Evolutionary conservation across 2,888 invertebrate genomes (phyloP).

Genomic region (Stenoptilia bipunctidactyla): DNA sequence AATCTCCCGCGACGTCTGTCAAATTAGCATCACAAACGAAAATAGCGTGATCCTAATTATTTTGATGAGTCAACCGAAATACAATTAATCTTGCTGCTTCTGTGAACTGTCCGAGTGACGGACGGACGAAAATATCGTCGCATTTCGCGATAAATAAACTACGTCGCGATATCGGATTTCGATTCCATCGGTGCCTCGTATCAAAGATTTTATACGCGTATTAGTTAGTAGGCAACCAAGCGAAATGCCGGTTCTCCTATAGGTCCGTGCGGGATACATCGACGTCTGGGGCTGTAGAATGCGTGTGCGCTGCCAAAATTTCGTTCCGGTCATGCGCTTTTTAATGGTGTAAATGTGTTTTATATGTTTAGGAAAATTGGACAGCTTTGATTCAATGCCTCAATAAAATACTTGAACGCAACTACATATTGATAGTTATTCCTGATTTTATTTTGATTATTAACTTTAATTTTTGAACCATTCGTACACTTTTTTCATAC

Average conservation of each 20-base stretch:
- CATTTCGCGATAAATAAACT: conserved; percentile 68
- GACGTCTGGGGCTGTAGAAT: too few relatives aligned
- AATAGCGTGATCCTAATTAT: conserved; percentile 72
- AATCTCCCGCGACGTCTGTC: conserved; percentile 71
- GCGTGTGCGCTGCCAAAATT: background rate
- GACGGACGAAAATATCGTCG: conserved; percentile 69
- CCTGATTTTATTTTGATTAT: background rate
- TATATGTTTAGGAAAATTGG: background rate
- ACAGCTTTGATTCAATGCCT: background rate
- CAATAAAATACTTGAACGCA: background rate
- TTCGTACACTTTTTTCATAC: too few relatives aligned
- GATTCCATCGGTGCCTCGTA: conserved; percentile 68
- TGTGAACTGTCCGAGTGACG: conserved; percentile 68
- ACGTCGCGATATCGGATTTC: conserved; percentile 64
- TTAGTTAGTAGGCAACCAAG: conserved; percentile 38
- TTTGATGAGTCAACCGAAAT: conserved; percentile 71
- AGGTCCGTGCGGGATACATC: conserved; percentile 9
- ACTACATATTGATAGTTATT: background rate
- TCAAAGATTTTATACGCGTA: conserved; percentile 60
- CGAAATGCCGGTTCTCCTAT: conserved; percentile 37
- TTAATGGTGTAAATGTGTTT: background rate
- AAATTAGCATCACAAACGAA: conserved; percentile 69
- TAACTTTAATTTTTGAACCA: background rate
- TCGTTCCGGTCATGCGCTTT: background rate
- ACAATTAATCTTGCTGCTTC: conserved; percentile 70